A percentile compares a stretch with the other conserved stretches of the same genome.
Conservation (phyloP, 1,140 invertebrate species). For the Drosophila ananassae region DNA sequence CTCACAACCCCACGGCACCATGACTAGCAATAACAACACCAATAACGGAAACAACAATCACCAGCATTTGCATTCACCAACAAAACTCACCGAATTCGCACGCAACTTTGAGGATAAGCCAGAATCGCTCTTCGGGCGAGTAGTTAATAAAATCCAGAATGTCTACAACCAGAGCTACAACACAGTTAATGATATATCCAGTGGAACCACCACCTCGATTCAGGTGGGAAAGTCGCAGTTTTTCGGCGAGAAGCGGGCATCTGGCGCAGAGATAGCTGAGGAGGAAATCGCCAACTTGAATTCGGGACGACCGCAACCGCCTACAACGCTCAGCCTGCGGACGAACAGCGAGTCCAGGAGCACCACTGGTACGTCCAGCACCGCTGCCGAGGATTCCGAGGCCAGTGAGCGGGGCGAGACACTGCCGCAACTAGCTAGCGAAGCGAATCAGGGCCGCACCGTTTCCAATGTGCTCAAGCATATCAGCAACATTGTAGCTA, state of each 20-base stretch:
- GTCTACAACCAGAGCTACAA: constrained; percentile 83
- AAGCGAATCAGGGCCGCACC: constrained; percentile 86
- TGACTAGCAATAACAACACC: constrained; percentile 55
- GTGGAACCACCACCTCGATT: constrained; percentile 34
- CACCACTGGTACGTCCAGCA: constrained; percentile 29
- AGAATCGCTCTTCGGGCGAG: constrained; percentile 75
- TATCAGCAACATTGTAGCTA: constrained; percentile 91
- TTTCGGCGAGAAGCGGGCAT: constrained; percentile 43
- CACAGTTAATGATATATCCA: constrained; percentile 80
- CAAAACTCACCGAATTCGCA: constrained; percentile 91
- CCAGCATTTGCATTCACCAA: constrained; percentile 88
- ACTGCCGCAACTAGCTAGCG: constrained; percentile 81
- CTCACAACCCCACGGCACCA: constrained; percentile 32
- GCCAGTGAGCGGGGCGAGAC: constrained; percentile 51
- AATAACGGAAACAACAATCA: constrained; percentile 86
- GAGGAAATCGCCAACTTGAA: constrained; percentile 41
- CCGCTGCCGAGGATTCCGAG: constrained; percentile 51
- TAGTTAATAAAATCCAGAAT: constrained; percentile 83
- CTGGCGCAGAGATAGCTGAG: constrained; percentile 1
- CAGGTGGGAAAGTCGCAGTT: constrained; percentile 73
- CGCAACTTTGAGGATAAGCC: constrained; percentile 84
- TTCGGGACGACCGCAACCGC: constrained; percentile 44
- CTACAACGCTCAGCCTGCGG: constrained; percentile 53
- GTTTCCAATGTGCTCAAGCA: constrained; percentile 91
- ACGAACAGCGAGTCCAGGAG: constrained; percentile 38